Base-by-base conservation (phyloP, 2,888 invertebrate species). In the Neocrepidodera transversa region DNA sequence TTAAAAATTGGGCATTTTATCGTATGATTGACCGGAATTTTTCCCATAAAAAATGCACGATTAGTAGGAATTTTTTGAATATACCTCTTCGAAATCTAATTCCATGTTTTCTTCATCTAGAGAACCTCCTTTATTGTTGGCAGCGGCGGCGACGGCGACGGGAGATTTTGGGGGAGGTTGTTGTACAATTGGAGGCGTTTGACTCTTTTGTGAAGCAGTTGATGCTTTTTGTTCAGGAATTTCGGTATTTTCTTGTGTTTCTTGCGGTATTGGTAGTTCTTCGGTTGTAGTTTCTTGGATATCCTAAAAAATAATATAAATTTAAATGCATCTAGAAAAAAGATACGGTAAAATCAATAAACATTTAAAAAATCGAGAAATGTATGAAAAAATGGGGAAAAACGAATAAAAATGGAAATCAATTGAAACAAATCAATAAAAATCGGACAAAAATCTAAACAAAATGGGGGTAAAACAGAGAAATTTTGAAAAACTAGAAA, bases 41-140 rank as follows among this genome's bases (percentile, higher is more conserved):
- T n/a, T n/a, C n/a, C n/a, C n/a, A n/a, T n/a, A n/a, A n/a, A n/a
- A n/a, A n/a, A n/a, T n/a, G n/a, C n/a, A n/a, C n/a, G n/a, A n/a
- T n/a, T n/a, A n/a, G n/a, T n/a, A n/a, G 5, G 10, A 4, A 28
- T 3, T 28, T 32, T 2, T 13, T 32, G 2, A n/a, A 8, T 13
- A 7, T 17, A 50, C 50, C 17, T 93, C 93, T 79, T 93, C 93
- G 79, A 93, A 93, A 74, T 92, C 93, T 74, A 93, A 84, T 64
- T 88, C 85, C 72, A 87, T 85, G 70, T 88, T 88, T 66, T 90
- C 90, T 60, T 90, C 90, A 68, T 89, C 89, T 63, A 85, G 84
- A 11, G 81, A 81, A 63, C 85, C 84, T 50, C 85, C 78, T 66
- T 78, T 78, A 7, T 50, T 58, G 6, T 54, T 45, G 11, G 45